Evolutionary conservation across 2,113 vertebrate species (phyloP).

Genomic region (Mustela nigripes): DNA sequence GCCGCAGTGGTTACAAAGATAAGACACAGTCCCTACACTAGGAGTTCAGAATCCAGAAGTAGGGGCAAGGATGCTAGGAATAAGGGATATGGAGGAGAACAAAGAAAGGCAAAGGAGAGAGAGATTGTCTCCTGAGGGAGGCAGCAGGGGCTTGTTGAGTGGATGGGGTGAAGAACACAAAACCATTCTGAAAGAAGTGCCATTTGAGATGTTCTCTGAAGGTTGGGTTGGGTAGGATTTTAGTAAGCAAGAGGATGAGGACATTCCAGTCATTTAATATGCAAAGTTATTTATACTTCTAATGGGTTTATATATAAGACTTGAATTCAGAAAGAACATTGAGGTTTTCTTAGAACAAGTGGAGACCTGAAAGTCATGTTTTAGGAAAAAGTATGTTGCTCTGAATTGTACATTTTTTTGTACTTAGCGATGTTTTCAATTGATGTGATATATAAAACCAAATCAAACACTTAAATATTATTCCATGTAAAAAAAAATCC

Average conservation of each 20-base stretch:
- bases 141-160: background rate
- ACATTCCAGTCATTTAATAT: background rate
- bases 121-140: background rate
- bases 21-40: background rate
- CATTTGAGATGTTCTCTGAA: background rate
- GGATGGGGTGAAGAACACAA: background rate
- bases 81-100: background rate
- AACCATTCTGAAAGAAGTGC: background rate
- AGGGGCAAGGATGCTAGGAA: too few relatives aligned
- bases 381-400: background rate
- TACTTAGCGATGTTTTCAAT: constrained; percentile 19
- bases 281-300: background rate
- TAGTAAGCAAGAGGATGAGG: background rate
- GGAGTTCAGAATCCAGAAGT: background rate
- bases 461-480: background rate
- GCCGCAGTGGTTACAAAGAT: background rate
- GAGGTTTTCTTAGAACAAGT: constrained; percentile 8
- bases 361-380: background rate
- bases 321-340: background rate
- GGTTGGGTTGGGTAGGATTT: background rate
- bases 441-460: background rate
- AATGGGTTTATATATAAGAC: background rate
- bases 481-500: background rate
- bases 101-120: background rate
- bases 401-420: background rate